A percentile compares a stretch with the other conserved stretches of the same genome.
These are phyloP conservation scores for Sitta carolinensis DNA, from an alignment of 2,797 vertebrate genomes.

Conservation along the genomic window DNA sequence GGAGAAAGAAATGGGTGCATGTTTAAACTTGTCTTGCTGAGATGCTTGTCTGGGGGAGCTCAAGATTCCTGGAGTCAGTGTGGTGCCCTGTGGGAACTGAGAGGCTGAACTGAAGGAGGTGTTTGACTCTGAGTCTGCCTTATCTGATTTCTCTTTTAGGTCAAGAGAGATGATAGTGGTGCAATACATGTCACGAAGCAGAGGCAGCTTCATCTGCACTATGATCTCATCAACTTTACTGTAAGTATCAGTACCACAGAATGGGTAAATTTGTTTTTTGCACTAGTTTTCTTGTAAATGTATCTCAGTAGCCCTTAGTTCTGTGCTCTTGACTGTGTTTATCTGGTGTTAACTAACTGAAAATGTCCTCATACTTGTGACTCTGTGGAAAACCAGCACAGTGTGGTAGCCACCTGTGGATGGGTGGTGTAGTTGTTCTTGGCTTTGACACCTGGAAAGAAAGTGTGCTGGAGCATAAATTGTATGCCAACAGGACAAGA, in stretches of 20 bases:
- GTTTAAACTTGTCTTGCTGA: not conserved
- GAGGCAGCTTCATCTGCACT: conserved; percentile 90
- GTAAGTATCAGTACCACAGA: conserved; percentile 76
- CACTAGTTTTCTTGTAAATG: not conserved
- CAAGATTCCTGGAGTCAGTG: not conserved
- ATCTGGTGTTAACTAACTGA: not conserved
- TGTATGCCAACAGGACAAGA: not conserved
- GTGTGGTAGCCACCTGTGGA: not conserved
- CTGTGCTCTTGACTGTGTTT: not conserved
- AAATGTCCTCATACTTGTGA: not conserved
- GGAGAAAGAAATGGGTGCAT: not conserved
- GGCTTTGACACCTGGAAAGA: not conserved
- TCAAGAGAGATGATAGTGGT: conserved; percentile 92
- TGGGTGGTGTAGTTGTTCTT: not conserved
- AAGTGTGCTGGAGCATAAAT: not conserved
- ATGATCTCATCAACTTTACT: conserved; percentile 94
- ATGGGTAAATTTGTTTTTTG: not conserved
- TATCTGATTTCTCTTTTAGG: conserved; percentile 73
- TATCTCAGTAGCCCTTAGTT: not conserved
- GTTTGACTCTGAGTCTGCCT: not conserved
- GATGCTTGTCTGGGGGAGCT: not conserved
- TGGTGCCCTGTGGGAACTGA: not conserved
- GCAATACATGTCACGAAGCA: conserved; percentile 97
- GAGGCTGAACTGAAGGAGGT: not conserved
- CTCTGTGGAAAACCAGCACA: not conserved